A percentile compares a stretch with the other conserved stretches of the same genome.
Conservation (phyloP, 2,797 vertebrate genomes). For the Sus cebifrons region DNA sequence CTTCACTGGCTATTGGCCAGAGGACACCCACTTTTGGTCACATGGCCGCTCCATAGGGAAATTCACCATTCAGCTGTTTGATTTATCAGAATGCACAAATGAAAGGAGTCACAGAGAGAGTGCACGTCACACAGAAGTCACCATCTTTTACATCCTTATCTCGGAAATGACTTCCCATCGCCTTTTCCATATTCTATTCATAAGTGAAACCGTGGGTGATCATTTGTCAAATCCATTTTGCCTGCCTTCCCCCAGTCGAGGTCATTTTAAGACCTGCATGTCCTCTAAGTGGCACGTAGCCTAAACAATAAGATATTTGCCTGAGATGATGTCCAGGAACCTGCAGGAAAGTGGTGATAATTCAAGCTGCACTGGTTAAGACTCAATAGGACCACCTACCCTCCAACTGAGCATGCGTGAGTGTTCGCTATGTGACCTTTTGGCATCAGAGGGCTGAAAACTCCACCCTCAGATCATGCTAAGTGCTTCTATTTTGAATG, state of each 20-base stretch:
- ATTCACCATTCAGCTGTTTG: background rate
- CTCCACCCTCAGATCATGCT: background rate
- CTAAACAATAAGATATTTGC: background rate
- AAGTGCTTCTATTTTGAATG: background rate
- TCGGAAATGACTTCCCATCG: background rate
- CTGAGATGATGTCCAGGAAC: background rate
- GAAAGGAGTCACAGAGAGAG: background rate
- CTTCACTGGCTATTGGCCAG: background rate
- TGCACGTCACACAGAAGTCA: background rate
- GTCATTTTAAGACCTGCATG: background rate
- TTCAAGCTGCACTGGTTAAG: background rate
- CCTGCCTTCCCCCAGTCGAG: background rate
- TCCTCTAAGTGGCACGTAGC: background rate
- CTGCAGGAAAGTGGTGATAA: background rate
- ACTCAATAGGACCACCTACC: background rate
- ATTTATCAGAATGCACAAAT: background rate
- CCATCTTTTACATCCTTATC: background rate
- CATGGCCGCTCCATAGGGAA: background rate
- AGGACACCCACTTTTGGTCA: background rate
- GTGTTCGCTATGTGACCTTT: background rate
- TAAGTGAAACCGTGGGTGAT: background rate
- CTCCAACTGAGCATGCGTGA: background rate
- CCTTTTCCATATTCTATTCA: background rate
- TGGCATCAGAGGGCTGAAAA: background rate
- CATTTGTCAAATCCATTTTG: background rate